These are phyloP conservation scores for Pantherophis alleghaniensis DNA, from an alignment of 2,797 vertebrate genomes.

Conservation along the genomic window DNA sequence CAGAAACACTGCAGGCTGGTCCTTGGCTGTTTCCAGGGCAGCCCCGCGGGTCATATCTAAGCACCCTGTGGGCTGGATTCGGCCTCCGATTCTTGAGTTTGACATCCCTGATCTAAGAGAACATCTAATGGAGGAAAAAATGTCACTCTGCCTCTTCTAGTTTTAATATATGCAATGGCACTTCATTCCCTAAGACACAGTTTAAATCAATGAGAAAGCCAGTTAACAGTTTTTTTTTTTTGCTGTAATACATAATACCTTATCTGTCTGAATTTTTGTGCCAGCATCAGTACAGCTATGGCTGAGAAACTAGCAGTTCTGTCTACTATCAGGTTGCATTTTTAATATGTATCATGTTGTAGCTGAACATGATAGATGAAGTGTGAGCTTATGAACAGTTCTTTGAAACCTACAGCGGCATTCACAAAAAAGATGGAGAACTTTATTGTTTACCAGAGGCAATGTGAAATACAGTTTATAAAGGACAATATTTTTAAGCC, in stretches of 20 bases:
- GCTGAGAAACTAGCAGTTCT: slow-evolving; percentile 36
- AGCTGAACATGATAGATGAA: slow-evolving; percentile 60
- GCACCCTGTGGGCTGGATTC: too few species aligned
- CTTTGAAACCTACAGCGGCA: slow-evolving; percentile 67
- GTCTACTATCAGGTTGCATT: slow-evolving; percentile 42
- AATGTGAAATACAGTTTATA: neutral
- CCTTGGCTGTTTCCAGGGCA: too few species aligned
- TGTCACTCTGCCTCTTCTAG: neutral
- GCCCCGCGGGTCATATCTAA: too few species aligned
- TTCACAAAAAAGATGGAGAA: neutral
- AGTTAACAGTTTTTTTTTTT: slow-evolving; percentile 5
- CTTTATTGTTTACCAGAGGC: neutral
- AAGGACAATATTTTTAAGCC: slow-evolving; percentile 36
- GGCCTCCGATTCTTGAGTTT: too few species aligned
- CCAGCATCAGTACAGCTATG: slow-evolving; percentile 9
- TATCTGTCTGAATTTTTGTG: slow-evolving; percentile 32
- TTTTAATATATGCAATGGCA: slow-evolving; percentile 1
- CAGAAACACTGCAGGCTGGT: too few species aligned
- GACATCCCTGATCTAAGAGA: neutral
- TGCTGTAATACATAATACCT: slow-evolving; percentile 9
- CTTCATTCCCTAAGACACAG: slow-evolving; percentile 27
- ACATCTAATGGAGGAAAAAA: neutral
- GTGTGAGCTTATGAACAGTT: slow-evolving; percentile 62
- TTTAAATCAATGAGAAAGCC: slow-evolving; percentile 17
- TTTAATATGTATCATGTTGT: slow-evolving; percentile 62